phyloP scores from a whole-genome alignment of 1,140 invertebrate genomes.

The Papilio polyxenes region DNA sequence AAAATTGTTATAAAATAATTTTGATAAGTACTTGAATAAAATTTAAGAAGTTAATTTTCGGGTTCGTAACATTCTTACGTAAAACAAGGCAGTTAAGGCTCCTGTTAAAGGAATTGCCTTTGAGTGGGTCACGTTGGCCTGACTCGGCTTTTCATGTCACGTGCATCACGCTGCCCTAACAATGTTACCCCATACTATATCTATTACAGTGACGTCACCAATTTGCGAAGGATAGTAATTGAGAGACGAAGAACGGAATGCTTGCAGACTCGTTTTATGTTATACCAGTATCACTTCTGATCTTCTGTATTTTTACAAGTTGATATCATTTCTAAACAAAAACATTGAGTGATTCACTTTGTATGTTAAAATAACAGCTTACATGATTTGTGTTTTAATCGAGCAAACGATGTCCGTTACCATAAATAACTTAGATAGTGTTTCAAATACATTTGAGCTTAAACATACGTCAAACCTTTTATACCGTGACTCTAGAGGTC shows the following conservation, averaged over 20 bases:
- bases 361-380: too few species aligned
- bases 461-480: too few species aligned
- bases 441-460: too few species aligned
- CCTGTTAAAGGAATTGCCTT: neutral
- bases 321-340: too few species aligned
- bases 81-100: neutral
- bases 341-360: too few species aligned
- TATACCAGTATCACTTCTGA: neutral
- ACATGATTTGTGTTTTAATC: too few species aligned
- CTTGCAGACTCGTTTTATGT: neutral
- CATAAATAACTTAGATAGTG: too few species aligned
- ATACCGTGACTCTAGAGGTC: too few species aligned
- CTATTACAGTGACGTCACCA: slow-evolving; percentile 26
- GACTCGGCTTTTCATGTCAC: slow-evolving; percentile 28
- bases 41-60: slow-evolving; percentile 1
- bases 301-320: neutral
- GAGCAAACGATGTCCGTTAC: too few species aligned
- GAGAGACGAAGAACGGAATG: neutral
- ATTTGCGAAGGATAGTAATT: neutral
- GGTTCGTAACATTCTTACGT: slow-evolving; percentile 21
- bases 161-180: slow-evolving; percentile 28
- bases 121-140: slow-evolving; percentile 24
- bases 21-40: neutral
- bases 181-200: slow-evolving; percentile 19
- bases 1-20: neutral